Evolutionary conservation across 2,797 vertebrate species (phyloP).

Genomic region (Notamacropus eugenii): DNA sequence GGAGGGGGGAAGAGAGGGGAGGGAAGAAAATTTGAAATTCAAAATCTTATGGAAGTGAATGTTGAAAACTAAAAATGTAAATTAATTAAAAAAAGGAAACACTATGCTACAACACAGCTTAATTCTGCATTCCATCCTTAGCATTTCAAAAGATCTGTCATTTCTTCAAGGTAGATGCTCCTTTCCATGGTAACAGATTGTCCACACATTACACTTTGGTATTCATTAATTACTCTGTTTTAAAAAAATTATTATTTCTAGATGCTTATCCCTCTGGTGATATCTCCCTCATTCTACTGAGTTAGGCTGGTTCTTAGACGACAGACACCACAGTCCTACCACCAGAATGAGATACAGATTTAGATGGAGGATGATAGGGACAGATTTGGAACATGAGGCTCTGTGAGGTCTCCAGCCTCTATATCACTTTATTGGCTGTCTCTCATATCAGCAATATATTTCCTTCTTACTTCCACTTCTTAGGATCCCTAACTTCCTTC

Average conservation of each 20-base stretch:
- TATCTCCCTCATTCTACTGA: not conserved
- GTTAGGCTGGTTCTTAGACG: not conserved
- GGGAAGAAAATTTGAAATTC: too few species aligned
- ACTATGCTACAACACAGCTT: not conserved
- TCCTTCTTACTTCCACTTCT: not conserved
- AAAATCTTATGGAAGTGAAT: too few species aligned
- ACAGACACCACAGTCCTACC: not conserved
- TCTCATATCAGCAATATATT: not conserved
- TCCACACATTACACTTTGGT: not conserved
- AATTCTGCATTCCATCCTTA: not conserved
- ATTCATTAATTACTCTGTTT: not conserved
- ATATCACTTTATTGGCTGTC: not conserved
- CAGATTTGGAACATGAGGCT: not conserved
- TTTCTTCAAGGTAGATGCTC: not conserved
- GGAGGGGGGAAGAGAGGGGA: too few species aligned
- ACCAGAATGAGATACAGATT: not conserved
- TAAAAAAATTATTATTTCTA: not conserved
- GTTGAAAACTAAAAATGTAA: too few species aligned
- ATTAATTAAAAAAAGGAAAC: not conserved
- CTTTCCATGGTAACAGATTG: not conserved
- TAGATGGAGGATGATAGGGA: not conserved
- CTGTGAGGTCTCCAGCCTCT: not conserved
- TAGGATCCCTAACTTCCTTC: not conserved
- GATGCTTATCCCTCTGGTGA: not conserved
- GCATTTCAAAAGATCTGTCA: not conserved